Conservation (phyloP, 2,797 vertebrate species). For the Tadarida brasiliensis region DNA sequence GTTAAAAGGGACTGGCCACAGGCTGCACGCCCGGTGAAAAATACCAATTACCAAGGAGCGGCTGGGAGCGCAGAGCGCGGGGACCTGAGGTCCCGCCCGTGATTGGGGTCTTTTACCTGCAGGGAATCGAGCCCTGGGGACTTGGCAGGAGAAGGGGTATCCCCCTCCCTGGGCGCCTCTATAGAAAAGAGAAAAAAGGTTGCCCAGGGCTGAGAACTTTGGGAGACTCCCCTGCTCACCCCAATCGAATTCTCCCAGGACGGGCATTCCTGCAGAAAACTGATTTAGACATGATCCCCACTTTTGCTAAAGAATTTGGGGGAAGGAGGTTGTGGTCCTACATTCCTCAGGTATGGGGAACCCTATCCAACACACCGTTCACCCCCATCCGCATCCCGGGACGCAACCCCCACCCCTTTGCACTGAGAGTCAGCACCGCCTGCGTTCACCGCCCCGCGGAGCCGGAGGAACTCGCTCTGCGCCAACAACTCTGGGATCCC, state of each 20-base stretch:
- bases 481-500: background rate
- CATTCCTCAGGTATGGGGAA: background rate
- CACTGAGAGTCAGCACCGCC: background rate
- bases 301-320: background rate
- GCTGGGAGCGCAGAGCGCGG: background rate
- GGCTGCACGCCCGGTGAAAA: background rate
- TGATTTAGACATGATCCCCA: background rate
- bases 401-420: background rate
- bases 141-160: background rate
- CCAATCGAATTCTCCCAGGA: background rate
- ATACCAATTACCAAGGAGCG: background rate
- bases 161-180: background rate
- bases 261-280: background rate
- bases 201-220: background rate
- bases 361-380: background rate
- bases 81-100: background rate
- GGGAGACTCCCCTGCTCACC: background rate
- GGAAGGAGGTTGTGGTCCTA: background rate
- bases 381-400: background rate
- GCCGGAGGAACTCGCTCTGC: rapidly evolving
- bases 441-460: background rate
- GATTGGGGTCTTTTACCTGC: background rate
- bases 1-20: background rate
- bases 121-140: background rate
- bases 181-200: too few relatives aligned